Evolutionary conservation across 2,113 vertebrate species (phyloP), one percentile per base, ranked within the genome.

Genomic region (Aplodontia rufa): DNA sequence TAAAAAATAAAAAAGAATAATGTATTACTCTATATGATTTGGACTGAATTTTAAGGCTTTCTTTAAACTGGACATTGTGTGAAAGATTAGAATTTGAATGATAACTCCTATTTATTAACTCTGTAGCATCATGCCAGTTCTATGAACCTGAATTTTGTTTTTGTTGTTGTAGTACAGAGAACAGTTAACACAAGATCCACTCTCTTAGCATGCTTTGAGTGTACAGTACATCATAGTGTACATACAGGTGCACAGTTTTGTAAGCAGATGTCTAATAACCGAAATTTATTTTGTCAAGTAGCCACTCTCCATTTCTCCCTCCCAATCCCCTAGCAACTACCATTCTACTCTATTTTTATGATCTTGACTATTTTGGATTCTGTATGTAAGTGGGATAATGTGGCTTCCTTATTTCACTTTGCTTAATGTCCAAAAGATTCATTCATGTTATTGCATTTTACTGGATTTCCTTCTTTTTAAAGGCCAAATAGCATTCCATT

Each of bases 71-170:
- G 17, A 51, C 47, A 49, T 76, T 80, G 53, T 83, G 14, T 81
- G 62, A 88, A 83, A 85, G 35, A n/a, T 42, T 74, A 83, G 71
- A 84, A 14, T 85, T 89, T 94, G 45, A 94, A 88, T 74, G 26
- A 13, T 20, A 22, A 69, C 24, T 76, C 14, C 19, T 83, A 0
- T 68, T 90, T 79, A 80, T 58, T 84, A 40, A 69, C 47, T 74
- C 8, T 69, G 2, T 85, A 35, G 58, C 32, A 79, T 81, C 66
- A 40, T 64, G 19, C 45, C 42, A 40, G 62, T 82, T 79, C 20
- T 42, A 12, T 40, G 16, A 89, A 62, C 53, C 55, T 92, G 60
- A 58, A 28, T 76, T 69, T 76, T 69, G 35, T 86, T 68, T 8
- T 62, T 75, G 8, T 49, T 28, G 64, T 45, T n/a, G n/a, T n/a